Percentiles rank a stretch among this genome's conserved stretches.
phyloP scores from a whole-genome alignment of 2,888 invertebrate genomes.

The Tuberolachnus salignus region DNA sequence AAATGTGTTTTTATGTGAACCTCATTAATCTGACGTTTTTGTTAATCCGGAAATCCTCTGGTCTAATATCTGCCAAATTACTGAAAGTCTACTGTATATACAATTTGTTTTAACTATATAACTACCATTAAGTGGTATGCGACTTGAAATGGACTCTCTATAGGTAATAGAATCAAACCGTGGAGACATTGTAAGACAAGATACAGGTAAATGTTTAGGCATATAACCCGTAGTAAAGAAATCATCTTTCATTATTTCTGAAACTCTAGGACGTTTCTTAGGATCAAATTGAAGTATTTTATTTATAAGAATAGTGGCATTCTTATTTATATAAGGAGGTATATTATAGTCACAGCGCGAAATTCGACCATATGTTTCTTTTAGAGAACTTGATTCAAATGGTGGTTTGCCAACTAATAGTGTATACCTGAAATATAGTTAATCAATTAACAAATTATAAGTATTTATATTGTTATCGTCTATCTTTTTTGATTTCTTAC shows the following conservation, averaged over 20 bases:
- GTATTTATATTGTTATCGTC: not conserved
- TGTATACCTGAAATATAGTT: slow-evolving; percentile 73
- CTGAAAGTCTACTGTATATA: no score
- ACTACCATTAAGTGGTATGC: slow-evolving; percentile 66
- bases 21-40: no score
- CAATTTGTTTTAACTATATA: no score
- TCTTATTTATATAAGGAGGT: slow-evolving; percentile 62
- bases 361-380: slow-evolving; percentile 94
- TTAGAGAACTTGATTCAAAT: slow-evolving; percentile 93
- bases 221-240: slow-evolving; percentile 77
- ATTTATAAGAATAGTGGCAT: slow-evolving; percentile 71
- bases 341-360: slow-evolving; percentile 90
- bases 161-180: slow-evolving; percentile 74
- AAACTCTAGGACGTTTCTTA: slow-evolving; percentile 77
- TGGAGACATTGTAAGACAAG: slow-evolving; percentile 78
- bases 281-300: slow-evolving; percentile 86
- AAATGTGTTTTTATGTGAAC: no score
- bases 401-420: slow-evolving; percentile 95
- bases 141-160: slow-evolving; percentile 61
- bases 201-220: slow-evolving; percentile 84
- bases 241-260: slow-evolving; percentile 76
- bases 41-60: no score
- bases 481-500: slow-evolving; percentile 64
- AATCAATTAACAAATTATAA: not conserved
- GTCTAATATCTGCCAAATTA: no score